These are phyloP conservation scores for Radopholus similis DNA, from an alignment of 1,140 invertebrate species.

Conservation along the genomic window DNA sequence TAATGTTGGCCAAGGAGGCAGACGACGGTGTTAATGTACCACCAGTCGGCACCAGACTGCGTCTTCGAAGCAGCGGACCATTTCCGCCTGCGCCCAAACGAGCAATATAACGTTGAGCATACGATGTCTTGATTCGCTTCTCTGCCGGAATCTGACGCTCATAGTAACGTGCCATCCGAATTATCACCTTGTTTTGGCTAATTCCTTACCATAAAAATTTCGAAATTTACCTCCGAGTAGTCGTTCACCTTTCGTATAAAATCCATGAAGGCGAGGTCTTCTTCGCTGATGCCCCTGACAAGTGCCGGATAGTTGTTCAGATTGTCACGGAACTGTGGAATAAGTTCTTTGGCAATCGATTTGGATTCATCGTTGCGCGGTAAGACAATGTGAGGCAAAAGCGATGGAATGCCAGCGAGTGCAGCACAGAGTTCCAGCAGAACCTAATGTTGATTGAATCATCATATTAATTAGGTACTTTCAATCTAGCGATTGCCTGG, in stretches of 20 bases:
- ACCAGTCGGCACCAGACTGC: background rate
- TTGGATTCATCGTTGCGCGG: constrained; percentile 43
- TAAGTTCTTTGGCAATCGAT: constrained; percentile 55
- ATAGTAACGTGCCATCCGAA: constrained; percentile 40
- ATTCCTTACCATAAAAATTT: background rate
- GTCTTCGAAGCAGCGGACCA: background rate
- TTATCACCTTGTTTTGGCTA: constrained; percentile 41
- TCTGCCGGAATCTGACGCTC: constrained; percentile 47
- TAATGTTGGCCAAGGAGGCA: background rate
- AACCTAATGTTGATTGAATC: too few species aligned
- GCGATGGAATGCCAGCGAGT: constrained; percentile 38
- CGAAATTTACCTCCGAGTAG: constrained; percentile 39
- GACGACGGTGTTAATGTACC: background rate
- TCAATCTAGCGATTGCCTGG: too few species aligned
- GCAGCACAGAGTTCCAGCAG: constrained; percentile 49
- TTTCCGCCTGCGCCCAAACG: background rate
- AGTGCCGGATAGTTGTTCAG: constrained; percentile 42
- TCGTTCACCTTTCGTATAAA: constrained; percentile 50
- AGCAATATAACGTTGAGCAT: background rate
- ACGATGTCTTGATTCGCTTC: constrained; percentile 47
- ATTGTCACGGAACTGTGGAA: constrained; percentile 51
- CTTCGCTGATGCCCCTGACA: constrained; percentile 44
- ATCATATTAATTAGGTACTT: too few species aligned
- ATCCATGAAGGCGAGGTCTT: constrained; percentile 54
- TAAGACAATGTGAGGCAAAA: constrained; percentile 45